Conservation (phyloP, 2,888 invertebrate genomes). For the Cataglyphis albicans region DNA sequence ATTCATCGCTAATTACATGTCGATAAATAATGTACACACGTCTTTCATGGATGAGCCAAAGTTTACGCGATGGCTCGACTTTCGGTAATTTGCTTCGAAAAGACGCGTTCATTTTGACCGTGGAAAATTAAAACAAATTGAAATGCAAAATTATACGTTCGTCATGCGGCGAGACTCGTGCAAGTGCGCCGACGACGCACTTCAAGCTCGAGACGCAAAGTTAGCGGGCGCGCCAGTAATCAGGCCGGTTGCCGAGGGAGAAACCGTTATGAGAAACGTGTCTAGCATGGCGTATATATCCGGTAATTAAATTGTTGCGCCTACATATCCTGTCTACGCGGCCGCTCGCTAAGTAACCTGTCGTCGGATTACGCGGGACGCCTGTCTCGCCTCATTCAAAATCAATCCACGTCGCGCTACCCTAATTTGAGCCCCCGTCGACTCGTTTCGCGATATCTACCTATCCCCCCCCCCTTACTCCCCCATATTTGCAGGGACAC, state of each 20-base stretch:
- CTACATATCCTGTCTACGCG: slow-evolving; percentile 63
- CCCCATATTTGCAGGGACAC: slow-evolving; percentile 33
- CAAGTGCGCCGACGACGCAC: neutral
- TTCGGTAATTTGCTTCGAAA: slow-evolving; percentile 3
- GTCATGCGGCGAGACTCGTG: neutral
- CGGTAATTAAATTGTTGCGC: slow-evolving; percentile 75
- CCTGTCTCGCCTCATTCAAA: slow-evolving; percentile 64
- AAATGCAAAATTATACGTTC: neutral
- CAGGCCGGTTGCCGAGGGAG: slow-evolving; percentile 61
- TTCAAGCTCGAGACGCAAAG: slow-evolving; percentile 27
- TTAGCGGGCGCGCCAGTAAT: slow-evolving; percentile 58
- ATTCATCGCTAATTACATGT: slow-evolving; percentile 4
- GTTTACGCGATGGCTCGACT: neutral
- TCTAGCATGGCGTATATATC: slow-evolving; percentile 78
- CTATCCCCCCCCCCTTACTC: neutral
- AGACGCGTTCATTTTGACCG: neutral
- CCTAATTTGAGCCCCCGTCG: slow-evolving; percentile 64
- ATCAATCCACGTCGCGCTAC: slow-evolving; percentile 72
- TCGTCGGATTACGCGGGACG: slow-evolving; percentile 69
- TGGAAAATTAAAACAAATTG: slow-evolving; percentile 15
- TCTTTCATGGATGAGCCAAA: too few species aligned
- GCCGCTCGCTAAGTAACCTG: slow-evolving; percentile 65
- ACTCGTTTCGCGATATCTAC: slow-evolving; percentile 68
- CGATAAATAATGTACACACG: slow-evolving; percentile 13
- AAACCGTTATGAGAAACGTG: slow-evolving; percentile 78